Conservation (phyloP, 2,797 vertebrate genomes). For the Melanotaenia pygmaea region DNA sequence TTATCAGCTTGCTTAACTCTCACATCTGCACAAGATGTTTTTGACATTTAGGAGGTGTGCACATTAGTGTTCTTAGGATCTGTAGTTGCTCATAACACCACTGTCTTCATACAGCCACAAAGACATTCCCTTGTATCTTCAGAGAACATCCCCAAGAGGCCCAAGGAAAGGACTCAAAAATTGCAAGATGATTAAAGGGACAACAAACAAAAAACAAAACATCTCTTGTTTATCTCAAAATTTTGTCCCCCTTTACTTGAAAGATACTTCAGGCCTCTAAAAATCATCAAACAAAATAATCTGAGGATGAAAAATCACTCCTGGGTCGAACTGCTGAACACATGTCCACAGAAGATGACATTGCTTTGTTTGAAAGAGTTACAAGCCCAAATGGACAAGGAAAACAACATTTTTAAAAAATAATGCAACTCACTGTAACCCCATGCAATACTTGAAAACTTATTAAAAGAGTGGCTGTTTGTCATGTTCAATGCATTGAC, state of each 20-base stretch:
- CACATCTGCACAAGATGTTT: neutral
- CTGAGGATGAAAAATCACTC: neutral
- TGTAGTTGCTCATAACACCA: neutral
- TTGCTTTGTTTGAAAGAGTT: neutral
- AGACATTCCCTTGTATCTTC: slow-evolving; percentile 17
- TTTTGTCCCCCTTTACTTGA: neutral
- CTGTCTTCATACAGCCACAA: slow-evolving; percentile 9
- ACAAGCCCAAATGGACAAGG: neutral
- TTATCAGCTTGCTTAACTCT: neutral
- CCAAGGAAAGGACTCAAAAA: slow-evolving; percentile 1
- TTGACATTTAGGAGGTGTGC: neutral
- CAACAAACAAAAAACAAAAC: slow-evolving; percentile 7
- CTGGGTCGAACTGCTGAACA: slow-evolving; percentile 14
- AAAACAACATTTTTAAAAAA: slow-evolving; percentile 6
- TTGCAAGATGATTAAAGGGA: slow-evolving; percentile 11
- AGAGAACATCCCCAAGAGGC: slow-evolving; percentile 3
- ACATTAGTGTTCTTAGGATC: neutral
- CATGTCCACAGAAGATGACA: neutral
- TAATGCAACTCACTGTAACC: slow-evolving; percentile 16
- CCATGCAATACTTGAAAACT: slow-evolving; percentile 7
- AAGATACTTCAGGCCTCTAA: neutral
- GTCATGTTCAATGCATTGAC: slow-evolving; percentile 14
- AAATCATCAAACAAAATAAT: slow-evolving; percentile 8
- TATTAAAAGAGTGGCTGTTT: slow-evolving; percentile 1
- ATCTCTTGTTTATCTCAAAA: neutral